A percentile compares a stretch with the other conserved stretches of the same genome.
Conservation (phyloP, 1,140 invertebrate species). For the Battus philenor region DNA sequence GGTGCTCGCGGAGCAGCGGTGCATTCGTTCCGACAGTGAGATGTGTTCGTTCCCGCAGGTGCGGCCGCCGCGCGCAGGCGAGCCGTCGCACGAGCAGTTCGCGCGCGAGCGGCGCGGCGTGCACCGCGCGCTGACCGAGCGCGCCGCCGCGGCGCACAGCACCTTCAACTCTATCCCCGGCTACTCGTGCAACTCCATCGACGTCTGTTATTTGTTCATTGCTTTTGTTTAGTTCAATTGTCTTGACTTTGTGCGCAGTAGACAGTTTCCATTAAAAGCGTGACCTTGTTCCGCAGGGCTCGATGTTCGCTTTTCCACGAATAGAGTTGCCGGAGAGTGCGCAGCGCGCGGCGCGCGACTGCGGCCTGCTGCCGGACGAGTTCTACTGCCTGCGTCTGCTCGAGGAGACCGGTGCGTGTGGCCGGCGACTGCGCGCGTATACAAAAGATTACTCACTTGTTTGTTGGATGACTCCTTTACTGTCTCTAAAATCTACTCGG, state of each 20-base stretch:
- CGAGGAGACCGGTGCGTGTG: slow-evolving; percentile 81
- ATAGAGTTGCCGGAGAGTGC: slow-evolving; percentile 80
- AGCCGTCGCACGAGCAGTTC: slow-evolving; percentile 36
- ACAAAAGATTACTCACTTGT: no score
- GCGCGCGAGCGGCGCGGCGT: slow-evolving; percentile 21
- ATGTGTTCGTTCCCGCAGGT: no score
- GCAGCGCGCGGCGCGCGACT: slow-evolving; percentile 78
- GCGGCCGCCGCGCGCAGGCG: slow-evolving; percentile 32
- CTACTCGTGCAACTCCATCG: slow-evolving; percentile 40
- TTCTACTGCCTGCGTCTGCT: slow-evolving; percentile 91
- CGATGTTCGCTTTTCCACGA: slow-evolving; percentile 93
- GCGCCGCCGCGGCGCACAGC: slow-evolving; percentile 25
- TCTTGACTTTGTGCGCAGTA: no score
- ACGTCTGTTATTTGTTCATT: no score
- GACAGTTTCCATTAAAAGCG: no score
- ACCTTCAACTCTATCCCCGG: slow-evolving; percentile 40
- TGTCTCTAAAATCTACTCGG: no score
- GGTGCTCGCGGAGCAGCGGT: no score
- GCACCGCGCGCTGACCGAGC: slow-evolving; percentile 24
- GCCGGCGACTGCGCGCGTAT: slow-evolving; percentile 74
- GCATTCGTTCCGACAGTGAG: no score
- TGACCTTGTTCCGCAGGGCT: slow-evolving; percentile 70
- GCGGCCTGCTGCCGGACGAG: slow-evolving; percentile 82
- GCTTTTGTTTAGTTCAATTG: no score
- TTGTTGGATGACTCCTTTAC: no score